A percentile compares a stretch with the other conserved stretches of the same genome.
These are phyloP conservation scores for Gorsachius goisagi DNA, from an alignment of 2,113 vertebrate genomes.

Conservation along the genomic window DNA sequence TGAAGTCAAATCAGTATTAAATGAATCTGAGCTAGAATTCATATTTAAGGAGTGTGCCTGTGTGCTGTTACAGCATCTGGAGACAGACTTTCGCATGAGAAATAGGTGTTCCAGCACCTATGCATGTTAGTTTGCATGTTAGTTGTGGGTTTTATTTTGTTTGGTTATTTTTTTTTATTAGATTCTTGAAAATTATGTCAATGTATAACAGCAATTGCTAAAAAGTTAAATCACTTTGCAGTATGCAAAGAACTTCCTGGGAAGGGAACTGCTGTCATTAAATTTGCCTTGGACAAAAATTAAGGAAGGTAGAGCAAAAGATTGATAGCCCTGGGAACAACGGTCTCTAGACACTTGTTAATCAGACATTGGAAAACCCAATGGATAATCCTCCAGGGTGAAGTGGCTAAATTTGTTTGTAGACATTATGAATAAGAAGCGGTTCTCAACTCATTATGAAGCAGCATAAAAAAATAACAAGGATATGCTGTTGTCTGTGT, in stretches of 20 bases:
- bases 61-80: background rate
- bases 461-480: slow-evolving; percentile 31
- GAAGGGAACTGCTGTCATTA: slow-evolving; percentile 23
- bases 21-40: slow-evolving; percentile 58
- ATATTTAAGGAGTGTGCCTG: slow-evolving; percentile 47
- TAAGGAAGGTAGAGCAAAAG: slow-evolving; percentile 32
- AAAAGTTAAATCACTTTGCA: background rate
- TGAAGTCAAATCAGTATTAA: slow-evolving; percentile 72
- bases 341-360: slow-evolving; percentile 62
- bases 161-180: background rate
- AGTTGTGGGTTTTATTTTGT: background rate
- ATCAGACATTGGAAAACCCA: slow-evolving; percentile 60
- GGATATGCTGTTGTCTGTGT: background rate
- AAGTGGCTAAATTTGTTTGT: slow-evolving; percentile 65
- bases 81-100: background rate
- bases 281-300: slow-evolving; percentile 52
- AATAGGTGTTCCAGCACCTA: background rate
- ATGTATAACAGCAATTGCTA: background rate
- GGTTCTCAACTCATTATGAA: slow-evolving; percentile 45
- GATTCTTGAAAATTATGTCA: background rate
- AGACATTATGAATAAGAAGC: slow-evolving; percentile 62
- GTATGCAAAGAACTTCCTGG: background rate
- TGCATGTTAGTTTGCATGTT: background rate
- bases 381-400: slow-evolving; percentile 43
- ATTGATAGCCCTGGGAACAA: slow-evolving; percentile 43